Base-by-base conservation (phyloP, 2,113 vertebrate species). In the Sisor rabdophorus region DNA sequence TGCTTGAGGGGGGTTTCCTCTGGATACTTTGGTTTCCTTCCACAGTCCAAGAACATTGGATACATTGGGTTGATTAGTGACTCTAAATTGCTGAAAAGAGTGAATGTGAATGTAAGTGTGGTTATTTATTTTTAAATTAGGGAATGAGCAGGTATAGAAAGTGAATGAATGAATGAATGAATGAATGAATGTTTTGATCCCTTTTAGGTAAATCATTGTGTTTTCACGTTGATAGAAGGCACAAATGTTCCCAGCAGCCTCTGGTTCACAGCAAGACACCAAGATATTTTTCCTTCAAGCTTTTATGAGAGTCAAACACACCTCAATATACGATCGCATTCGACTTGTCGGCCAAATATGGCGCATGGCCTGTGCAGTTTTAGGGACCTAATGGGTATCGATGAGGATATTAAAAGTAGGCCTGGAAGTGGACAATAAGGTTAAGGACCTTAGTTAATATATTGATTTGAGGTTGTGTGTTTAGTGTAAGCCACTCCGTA, bases 281-380 rank as follows among this genome's bases (percentile, higher is more conserved):
- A 58, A 53, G 55, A 47, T 65, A 20, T 65, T 22, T 65, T 28
- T 69, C 59, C 63, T 8, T 47, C 9, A n/a, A 61, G 68, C 59
- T 40, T 72, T 28, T 22, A 65, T 72, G 72, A 40, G 59, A 78
- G 64, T 64, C 54, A 47, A 56, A 54, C 55, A 72, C 63, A 78
- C n/a, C 32, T 26, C 76, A 53, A 24, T 55, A 47, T 20, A n/a
- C 19, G 47, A 65, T 78, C 59, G 44, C 26, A 44, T 47, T 60
- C 10, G 28, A n/a, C 17, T 50, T 52, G 24, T 36, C 58, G 15
- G 2, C 64, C 2, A 19, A 28, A 54, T 28, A 28, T 30, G 26
- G 0, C 15, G 17, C 71, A 28, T 20, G 52, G 44, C 22, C 52
- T 28, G 17, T 30, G 47, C 50, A 28, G 28, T 64, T 55, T 78